phyloP scores from a whole-genome alignment of 1,140 invertebrate species.

The Cephus cinctus region DNA sequence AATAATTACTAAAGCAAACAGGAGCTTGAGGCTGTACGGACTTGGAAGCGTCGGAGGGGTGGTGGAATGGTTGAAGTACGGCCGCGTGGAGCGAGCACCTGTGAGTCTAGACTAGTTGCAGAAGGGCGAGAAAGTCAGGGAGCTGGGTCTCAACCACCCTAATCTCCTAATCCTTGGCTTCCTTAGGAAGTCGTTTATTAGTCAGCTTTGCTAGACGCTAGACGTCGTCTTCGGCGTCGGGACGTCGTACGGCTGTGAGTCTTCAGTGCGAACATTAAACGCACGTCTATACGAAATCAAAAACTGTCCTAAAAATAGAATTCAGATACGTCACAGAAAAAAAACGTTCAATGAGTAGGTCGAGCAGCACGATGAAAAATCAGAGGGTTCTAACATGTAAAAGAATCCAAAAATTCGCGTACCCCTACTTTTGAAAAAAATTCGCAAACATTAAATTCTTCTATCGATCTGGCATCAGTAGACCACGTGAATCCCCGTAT shows the following conservation, averaged over 20 bases:
- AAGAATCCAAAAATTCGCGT: too few species aligned
- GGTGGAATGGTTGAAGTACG: conserved; percentile 13
- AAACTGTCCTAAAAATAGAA: too few species aligned
- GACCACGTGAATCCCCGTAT: too few species aligned
- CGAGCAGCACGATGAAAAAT: too few species aligned
- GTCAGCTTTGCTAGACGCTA: conserved; percentile 30
- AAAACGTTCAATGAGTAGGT: too few species aligned
- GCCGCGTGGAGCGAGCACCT: conserved; percentile 32
- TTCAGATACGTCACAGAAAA: too few species aligned
- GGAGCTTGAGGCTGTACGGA: conserved; percentile 10
- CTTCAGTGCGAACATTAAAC: conserved; percentile 18
- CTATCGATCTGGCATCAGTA: too few species aligned
- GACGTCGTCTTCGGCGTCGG: conserved; percentile 20
- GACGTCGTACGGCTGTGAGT: conserved; percentile 17
- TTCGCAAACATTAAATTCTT: too few species aligned
- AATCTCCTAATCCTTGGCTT: conserved; percentile 55
- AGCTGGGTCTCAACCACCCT: conserved; percentile 34
- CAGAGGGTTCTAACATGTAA: too few species aligned
- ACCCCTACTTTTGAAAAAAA: too few species aligned
- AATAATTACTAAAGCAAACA: conserved; percentile 30
- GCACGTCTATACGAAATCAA: too few species aligned
- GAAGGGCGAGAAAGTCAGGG: conserved; percentile 26
- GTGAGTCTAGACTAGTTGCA: conserved; percentile 16
- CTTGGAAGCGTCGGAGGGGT: not conserved
- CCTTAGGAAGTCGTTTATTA: conserved; percentile 58